Percentiles rank a stretch among this genome's conserved stretches.
Evolutionary conservation across 2,888 invertebrate genomes (phyloP).

Genomic region (Mythimna loreyi): DNA sequence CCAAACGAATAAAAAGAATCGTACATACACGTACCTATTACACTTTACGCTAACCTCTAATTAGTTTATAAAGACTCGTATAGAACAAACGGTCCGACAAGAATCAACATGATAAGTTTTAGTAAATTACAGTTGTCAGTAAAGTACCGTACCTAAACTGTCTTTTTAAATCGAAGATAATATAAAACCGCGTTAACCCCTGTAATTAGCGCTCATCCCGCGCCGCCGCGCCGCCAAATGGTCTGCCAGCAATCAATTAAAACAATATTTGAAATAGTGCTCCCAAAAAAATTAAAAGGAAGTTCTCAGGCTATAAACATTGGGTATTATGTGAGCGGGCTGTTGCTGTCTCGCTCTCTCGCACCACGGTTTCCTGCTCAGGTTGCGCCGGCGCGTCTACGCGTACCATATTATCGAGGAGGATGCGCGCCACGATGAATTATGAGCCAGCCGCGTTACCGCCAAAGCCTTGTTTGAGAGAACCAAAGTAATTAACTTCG

Average conservation of each 20-base stretch:
- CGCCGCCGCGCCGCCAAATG: slow-evolving; percentile 83
- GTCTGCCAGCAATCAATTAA: slow-evolving; percentile 90
- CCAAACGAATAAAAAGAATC: background rate
- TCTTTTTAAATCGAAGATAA: slow-evolving; percentile 76
- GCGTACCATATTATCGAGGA: slow-evolving; percentile 78
- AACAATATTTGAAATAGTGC: slow-evolving; percentile 90
- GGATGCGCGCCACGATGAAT: slow-evolving; percentile 83
- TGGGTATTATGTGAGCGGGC: slow-evolving; percentile 79
- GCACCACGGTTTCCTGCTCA: slow-evolving; percentile 70
- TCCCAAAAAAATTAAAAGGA: slow-evolving; percentile 87
- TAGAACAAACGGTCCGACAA: slow-evolving; percentile 66
- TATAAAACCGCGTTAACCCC: slow-evolving; percentile 78
- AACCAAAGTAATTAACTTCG: slow-evolving; percentile 88
- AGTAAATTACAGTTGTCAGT: slow-evolving; percentile 81
- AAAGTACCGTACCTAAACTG: slow-evolving; percentile 69
- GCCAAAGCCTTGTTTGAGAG: slow-evolving; percentile 89
- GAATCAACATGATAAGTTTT: slow-evolving; percentile 78
- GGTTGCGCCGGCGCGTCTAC: slow-evolving; percentile 88
- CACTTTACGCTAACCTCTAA: slow-evolving; percentile 15
- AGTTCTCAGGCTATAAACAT: slow-evolving; percentile 86
- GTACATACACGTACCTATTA: background rate
- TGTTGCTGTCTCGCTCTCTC: slow-evolving; percentile 64
- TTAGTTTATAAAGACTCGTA: slow-evolving; percentile 48
- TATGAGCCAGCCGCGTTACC: slow-evolving; percentile 85
- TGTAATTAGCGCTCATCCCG: slow-evolving; percentile 82